phyloP scores from a whole-genome alignment of 2,888 invertebrate species.

The Melinaea menophilus region DNA sequence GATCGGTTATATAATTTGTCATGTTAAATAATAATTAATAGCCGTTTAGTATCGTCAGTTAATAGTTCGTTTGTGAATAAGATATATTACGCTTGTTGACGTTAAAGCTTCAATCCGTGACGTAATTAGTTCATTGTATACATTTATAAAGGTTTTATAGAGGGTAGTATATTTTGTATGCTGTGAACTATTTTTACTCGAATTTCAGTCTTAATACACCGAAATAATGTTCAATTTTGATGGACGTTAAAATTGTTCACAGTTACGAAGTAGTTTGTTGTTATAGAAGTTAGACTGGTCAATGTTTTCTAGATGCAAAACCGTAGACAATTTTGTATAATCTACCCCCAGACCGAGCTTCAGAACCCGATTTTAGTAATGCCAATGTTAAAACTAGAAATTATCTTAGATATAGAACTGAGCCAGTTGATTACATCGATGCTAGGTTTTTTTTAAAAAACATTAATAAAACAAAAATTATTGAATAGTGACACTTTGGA shows the following conservation, averaged over 20 bases:
- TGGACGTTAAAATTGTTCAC: not conserved
- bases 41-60: slow-evolving; percentile 15
- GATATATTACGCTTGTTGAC: slow-evolving; percentile 35
- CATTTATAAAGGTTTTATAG: slow-evolving; percentile 70
- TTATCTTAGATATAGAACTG: slow-evolving; percentile 28
- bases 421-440: slow-evolving; percentile 18
- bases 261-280: slow-evolving; percentile 39
- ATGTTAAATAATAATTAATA: slow-evolving; percentile 13
- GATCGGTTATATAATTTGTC: slow-evolving; percentile 2
- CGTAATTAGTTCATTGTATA: slow-evolving; percentile 61
- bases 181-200: slow-evolving; percentile 33
- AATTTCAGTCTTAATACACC: no score
- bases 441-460: slow-evolving; percentile 7
- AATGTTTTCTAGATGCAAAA: slow-evolving; percentile 55
- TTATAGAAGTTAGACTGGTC: slow-evolving; percentile 59
- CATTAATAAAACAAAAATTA: not conserved
- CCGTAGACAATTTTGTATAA: slow-evolving; percentile 24
- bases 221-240: slow-evolving; percentile 16
- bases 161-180: slow-evolving; percentile 47
- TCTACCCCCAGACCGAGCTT: slow-evolving; percentile 56
- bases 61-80: slow-evolving; percentile 17
- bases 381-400: slow-evolving; percentile 45
- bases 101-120: slow-evolving; percentile 49
- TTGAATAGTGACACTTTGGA: slow-evolving; percentile 9
- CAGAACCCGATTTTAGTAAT: slow-evolving; percentile 59